Evolutionary conservation across 2,797 vertebrate genomes (phyloP), one percentile per base, ranked within the genome.

Genomic region (Podargus strigoides): DNA sequence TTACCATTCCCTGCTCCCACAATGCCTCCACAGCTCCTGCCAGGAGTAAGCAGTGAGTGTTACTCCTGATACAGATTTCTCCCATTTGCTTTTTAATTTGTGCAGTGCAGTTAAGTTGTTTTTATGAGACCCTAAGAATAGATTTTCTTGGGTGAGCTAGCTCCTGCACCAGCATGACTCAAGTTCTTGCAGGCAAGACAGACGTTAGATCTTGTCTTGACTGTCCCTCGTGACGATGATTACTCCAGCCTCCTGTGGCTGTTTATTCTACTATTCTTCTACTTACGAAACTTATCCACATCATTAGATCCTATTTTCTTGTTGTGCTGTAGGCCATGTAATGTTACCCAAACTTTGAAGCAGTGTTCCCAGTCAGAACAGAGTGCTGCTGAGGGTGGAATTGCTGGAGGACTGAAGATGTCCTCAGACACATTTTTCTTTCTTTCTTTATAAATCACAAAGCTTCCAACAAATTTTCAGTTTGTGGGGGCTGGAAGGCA

Each of bases 221-320:
- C 86, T 83, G 85, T 93, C 92, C 89, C 94, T 93, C 78, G 94
- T 95, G 91, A 94, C 12, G 5, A n/a, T 89, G 82, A 89, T 91
- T 85, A 32, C 85, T 87, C 55, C 91, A 93, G 81, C 75, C 87
- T 93, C 77, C 89, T 11, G 52, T 93, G 85, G 86, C 93, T 94
- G 87, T 87, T 94, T 91, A 89, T 96, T 90, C 85, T 91, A 13
- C 79, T 72, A 23, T 92, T 94, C 77, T 90, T 52, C 53, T 85
- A 67, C 42, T 91, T 90, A 95, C 52, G 28, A 95, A 97, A 95
- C 82, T 62, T 19, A 85, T 89, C 92, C 85, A 72, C 87, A 92
- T 91, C 6, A 4, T 89, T 78, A 93, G 89, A 89, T 87, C 73
- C 90, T 41, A 86, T 88, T 95, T 91, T 95, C 87, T 75, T 22